phyloP scores from a whole-genome alignment of 2,113 vertebrate genomes.

The Scytalopus superciliaris region DNA sequence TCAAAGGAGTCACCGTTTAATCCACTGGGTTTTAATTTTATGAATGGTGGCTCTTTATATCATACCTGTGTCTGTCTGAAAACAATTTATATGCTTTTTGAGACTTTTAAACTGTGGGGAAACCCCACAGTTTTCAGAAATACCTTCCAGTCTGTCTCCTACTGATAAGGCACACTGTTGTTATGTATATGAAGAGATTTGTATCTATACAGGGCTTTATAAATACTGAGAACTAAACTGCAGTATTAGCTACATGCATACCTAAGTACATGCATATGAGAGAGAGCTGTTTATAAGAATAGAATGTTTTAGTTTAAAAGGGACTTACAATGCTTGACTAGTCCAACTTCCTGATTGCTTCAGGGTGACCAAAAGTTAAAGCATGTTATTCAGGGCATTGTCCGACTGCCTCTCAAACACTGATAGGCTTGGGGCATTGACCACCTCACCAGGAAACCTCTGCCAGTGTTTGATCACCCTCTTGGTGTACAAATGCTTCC shows the following conservation, averaged over 20 bases:
- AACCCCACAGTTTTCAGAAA: neutral
- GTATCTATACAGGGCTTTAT: neutral
- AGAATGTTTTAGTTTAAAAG: neutral
- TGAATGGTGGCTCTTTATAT: neutral
- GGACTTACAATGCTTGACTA: neutral
- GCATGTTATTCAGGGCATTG: neutral
- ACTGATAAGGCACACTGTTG: neutral
- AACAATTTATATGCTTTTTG: neutral
- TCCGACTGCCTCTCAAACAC: neutral
- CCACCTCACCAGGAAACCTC: neutral
- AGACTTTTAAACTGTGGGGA: neutral
- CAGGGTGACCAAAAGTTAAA: neutral
- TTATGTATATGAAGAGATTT: neutral
- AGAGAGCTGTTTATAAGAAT: neutral
- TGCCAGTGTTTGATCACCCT: neutral
- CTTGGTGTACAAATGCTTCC: neutral
- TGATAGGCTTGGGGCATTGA: too few species aligned
- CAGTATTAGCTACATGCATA: neutral
- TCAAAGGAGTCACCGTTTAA: neutral
- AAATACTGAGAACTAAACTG: neutral
- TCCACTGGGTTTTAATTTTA: neutral
- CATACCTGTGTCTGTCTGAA: neutral
- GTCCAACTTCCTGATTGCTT: neutral
- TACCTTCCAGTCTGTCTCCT: neutral
- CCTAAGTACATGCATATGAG: neutral